phyloP scores from a whole-genome alignment of 2,113 vertebrate genomes.

The Hylia prasina region DNA sequence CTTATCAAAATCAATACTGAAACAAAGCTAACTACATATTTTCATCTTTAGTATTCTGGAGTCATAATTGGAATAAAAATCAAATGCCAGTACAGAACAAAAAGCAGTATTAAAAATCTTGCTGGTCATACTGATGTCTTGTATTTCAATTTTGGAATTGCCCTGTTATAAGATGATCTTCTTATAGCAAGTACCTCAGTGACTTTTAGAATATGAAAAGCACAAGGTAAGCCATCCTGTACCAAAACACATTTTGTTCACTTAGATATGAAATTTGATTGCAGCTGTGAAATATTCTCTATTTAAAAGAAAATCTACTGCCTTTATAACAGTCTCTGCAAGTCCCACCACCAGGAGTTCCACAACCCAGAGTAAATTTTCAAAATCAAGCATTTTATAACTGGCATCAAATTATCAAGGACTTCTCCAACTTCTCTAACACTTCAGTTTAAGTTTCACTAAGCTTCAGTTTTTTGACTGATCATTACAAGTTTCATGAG shows the following conservation, averaged over 20 bases:
- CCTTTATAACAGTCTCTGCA: neutral
- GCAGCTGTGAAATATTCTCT: slow-evolving; percentile 14
- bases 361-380: neutral
- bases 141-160: neutral
- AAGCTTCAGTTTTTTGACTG: neutral
- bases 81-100: neutral
- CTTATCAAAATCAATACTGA: slow-evolving; percentile 11
- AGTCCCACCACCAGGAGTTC: neutral
- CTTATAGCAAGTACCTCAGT: neutral
- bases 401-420: neutral
- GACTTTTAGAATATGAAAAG: neutral
- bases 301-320: slow-evolving; percentile 14
- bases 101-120: neutral
- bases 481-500: neutral
- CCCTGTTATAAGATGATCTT: neutral
- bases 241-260: slow-evolving; percentile 6
- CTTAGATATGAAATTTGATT: neutral
- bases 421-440: neutral
- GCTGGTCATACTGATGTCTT: neutral
- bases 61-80: neutral
- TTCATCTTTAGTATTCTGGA: neutral
- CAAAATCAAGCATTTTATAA: neutral
- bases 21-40: neutral
- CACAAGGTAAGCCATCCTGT: neutral
- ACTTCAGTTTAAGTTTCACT: no score